Base-by-base conservation (phyloP, 2,888 invertebrate genomes). In the Pandemis heparana region DNA sequence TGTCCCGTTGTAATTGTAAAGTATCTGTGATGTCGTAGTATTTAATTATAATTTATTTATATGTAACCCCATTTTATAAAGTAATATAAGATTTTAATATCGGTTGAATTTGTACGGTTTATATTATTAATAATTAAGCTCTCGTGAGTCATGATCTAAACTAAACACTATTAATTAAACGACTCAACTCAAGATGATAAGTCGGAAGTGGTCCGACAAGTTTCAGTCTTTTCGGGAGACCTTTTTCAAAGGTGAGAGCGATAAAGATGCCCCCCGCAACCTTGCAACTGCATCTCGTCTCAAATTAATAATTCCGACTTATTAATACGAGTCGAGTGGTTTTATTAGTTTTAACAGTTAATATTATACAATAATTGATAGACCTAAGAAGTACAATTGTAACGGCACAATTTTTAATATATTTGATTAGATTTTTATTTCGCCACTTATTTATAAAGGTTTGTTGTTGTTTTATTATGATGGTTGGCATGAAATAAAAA, bases 1-100 rank as follows among this genome's bases (percentile, higher is more conserved):
- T 79, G 79, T 82, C 83, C 80, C 83, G 83, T 85, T 85, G 83
- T 87, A 86, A 88, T 83, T 85, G 84, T 87, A 86, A 89, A 84
- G 83, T 87, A 88, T 89, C 89, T 89, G 89, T 89, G 89, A 89
- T 89, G 86, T 87, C 79, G 81, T 86, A 85, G 84, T 81, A 61
- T 78, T 71, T 82, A 79, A 73, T 53, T 23, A 72, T 72, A 23
- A 74, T 65, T 60, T 74, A 74, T 73, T 69, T 69, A 70, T 60
- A 41, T 23, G 5, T 56, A 65, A 41, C 23, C 43, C 65, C 18
- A 41, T 66, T 53, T 53, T 39, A 48, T 66, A 70, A 48, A 59
- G 51, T 48, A 59, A 3, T 39, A 38, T 32, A 32, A 32, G 23
- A 32, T 32, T 32, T 32, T 32, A 32, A 32, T 32, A 32, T 32